phyloP scores from a whole-genome alignment of 2,888 invertebrate species.

The Erynnis tages region DNA sequence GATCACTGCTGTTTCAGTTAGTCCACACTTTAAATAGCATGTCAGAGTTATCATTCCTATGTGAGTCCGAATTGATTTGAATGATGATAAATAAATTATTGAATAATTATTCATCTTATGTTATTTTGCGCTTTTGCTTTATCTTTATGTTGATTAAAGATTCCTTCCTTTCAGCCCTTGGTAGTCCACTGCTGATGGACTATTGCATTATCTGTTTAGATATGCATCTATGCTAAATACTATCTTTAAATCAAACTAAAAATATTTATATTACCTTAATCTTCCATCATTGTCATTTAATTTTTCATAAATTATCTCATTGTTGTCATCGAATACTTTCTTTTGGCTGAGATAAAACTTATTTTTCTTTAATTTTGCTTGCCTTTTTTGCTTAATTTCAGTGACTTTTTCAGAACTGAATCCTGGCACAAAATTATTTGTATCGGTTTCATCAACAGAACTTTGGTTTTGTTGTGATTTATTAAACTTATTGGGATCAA shows the following conservation, averaged over 20 bases:
- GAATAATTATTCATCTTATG: too few relatives aligned
- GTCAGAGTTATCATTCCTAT: too few relatives aligned
- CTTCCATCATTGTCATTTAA: constrained; percentile 82
- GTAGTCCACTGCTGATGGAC: too few relatives aligned
- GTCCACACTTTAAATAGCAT: too few relatives aligned
- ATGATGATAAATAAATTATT: too few relatives aligned
- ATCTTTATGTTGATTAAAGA: too few relatives aligned
- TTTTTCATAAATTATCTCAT: constrained; percentile 82
- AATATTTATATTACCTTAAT: constrained; percentile 62
- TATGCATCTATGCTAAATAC: background rate
- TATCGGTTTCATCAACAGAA: constrained; percentile 7
- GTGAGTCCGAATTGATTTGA: too few relatives aligned
- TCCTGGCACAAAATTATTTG: constrained; percentile 2
- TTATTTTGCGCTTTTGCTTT: too few relatives aligned
- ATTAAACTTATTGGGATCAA: constrained; percentile 44
- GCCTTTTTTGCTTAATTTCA: constrained; percentile 52
- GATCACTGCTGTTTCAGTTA: too few relatives aligned
- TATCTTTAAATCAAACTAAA: background rate
- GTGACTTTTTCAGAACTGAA: constrained; percentile 39
- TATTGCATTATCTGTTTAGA: background rate
- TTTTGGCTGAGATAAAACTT: constrained; percentile 59
- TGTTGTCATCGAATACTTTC: constrained; percentile 77
- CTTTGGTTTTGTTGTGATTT: constrained; percentile 35
- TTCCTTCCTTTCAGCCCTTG: too few relatives aligned
- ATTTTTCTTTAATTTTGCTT: constrained; percentile 52